Evolutionary conservation across 1,140 invertebrate genomes (phyloP).

Genomic region (Gonioctena quinquepunctata): DNA sequence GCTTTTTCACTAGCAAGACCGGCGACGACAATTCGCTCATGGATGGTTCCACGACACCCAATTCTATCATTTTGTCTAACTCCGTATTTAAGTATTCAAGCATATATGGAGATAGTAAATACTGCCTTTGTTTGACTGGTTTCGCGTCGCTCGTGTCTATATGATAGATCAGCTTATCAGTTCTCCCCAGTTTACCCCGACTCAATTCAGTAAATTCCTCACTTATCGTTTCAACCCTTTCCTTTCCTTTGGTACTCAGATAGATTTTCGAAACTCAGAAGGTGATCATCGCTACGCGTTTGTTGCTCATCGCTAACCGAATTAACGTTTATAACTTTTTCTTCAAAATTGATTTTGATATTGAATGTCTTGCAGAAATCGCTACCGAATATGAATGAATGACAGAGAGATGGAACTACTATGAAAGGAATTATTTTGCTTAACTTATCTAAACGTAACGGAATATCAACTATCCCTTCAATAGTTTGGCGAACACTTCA

Average conservation of each 20-base stretch:
- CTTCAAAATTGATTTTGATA: background rate
- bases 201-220: background rate
- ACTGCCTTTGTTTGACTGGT: constrained; percentile 17
- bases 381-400: background rate
- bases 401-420: background rate
- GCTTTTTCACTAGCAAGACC: constrained; percentile 21
- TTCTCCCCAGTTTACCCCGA: background rate
- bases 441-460: background rate
- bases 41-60: constrained; percentile 25
- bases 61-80: constrained; percentile 21
- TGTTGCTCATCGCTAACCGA: no score
- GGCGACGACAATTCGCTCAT: constrained; percentile 19
- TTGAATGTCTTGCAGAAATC: background rate
- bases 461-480: background rate
- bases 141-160: background rate
- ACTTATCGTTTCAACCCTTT: background rate
- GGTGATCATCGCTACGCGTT: background rate
- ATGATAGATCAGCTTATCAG: constrained; percentile 5
- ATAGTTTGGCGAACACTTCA: background rate
- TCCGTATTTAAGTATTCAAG: constrained; percentile 17
- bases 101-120: constrained; percentile 22
- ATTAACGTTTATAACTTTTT: no score
- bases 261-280: background rate
- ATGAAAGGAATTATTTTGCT: background rate
- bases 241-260: background rate